A percentile compares a stretch with the other conserved stretches of the same genome.
These are phyloP conservation scores for Alosa alosa DNA, from an alignment of 2,113 vertebrate species.

Conservation along the genomic window DNA sequence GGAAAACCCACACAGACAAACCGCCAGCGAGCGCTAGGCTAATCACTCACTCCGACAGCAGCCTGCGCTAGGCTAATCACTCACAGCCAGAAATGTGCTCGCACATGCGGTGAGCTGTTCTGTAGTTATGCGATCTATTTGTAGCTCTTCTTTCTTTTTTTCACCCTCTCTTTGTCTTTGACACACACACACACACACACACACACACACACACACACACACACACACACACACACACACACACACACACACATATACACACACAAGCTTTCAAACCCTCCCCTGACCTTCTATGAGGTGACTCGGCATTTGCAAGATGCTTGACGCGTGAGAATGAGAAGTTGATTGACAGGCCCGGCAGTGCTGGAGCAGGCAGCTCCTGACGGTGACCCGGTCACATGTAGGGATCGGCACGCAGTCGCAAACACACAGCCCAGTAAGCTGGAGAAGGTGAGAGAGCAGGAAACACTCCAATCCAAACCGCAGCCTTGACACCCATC, in stretches of 20 bases:
- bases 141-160: not conserved
- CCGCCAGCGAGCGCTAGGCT: constrained; percentile 58
- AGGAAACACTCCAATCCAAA: not conserved
- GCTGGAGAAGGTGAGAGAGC: not conserved
- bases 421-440: not conserved
- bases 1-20: constrained; percentile 61
- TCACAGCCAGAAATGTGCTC: not conserved
- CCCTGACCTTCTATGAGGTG: constrained; percentile 6
- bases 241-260: not conserved
- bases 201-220: not conserved
- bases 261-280: not conserved
- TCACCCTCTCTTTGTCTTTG: not conserved
- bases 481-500: not conserved
- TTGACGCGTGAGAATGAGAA: constrained; percentile 43
- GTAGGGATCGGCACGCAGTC: not conserved
- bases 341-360: constrained; percentile 56
- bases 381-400: constrained; percentile 7
- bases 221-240: not conserved
- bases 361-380: constrained; percentile 39
- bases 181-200: not conserved
- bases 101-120: not conserved
- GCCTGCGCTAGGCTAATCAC: not conserved
- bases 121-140: not conserved
- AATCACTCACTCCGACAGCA: not conserved
- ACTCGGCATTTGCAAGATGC: constrained; percentile 13